A percentile compares a stretch with the other conserved stretches of the same genome.
Conservation (phyloP, 2,113 vertebrate species). For the Mesoclemmys tuberculata region DNA sequence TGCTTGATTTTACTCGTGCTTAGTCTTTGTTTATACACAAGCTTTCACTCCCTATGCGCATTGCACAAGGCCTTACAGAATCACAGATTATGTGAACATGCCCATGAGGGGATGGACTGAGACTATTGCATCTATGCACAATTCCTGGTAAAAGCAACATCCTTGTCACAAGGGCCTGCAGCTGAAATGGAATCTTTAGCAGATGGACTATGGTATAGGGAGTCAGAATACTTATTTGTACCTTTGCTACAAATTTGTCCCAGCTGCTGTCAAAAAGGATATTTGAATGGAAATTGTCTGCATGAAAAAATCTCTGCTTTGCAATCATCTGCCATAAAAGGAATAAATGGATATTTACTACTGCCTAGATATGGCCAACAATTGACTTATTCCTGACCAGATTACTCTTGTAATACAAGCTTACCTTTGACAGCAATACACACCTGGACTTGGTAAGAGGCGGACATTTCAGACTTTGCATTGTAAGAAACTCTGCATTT, state of each 20-base stretch:
- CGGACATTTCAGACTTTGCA: neutral
- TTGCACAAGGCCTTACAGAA: neutral
- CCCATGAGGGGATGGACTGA: conserved; percentile 52
- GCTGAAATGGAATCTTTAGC: conserved; percentile 43
- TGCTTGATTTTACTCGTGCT: neutral
- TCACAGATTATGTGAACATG: neutral
- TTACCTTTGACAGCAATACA: neutral
- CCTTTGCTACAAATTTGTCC: neutral
- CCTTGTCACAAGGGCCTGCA: conserved; percentile 30
- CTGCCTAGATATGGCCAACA: neutral
- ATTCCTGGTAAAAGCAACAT: conserved; percentile 30
- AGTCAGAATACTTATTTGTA: neutral
- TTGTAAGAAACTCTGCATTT: neutral
- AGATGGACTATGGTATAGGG: conserved; percentile 8
- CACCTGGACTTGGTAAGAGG: neutral
- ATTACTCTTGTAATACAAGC: neutral
- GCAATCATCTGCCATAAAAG: conserved; percentile 8
- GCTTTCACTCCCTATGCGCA: neutral
- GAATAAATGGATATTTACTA: neutral
- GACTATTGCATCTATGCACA: neutral
- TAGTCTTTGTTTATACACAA: neutral
- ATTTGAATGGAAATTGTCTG: neutral
- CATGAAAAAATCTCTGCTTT: neutral
- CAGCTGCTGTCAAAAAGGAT: neutral
- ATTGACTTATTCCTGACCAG: neutral